Conservation (phyloP, 2,797 vertebrate genomes). For the Cebuella pygmaea region DNA sequence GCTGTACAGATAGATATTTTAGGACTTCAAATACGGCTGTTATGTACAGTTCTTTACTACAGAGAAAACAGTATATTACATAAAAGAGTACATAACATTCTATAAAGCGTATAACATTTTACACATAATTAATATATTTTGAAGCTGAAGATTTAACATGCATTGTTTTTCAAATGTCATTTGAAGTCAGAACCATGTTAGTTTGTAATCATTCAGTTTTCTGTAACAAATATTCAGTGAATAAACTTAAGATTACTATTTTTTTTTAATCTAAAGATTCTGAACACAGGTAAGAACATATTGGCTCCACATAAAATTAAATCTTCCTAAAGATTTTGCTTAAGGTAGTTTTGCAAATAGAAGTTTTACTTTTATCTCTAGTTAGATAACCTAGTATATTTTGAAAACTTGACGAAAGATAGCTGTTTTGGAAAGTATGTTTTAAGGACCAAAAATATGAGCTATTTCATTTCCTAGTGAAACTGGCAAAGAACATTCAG, state of each 20-base stretch:
- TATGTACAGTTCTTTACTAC: constrained; percentile 19
- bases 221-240: background rate
- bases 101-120: background rate
- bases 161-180: background rate
- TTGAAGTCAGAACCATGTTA: background rate
- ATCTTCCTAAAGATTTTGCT: background rate
- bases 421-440: constrained; percentile 21
- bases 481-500: background rate
- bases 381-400: background rate
- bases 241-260: background rate
- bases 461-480: background rate
- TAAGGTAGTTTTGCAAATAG: background rate
- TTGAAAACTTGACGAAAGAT: constrained; percentile 1
- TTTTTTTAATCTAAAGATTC: constrained; percentile 18
- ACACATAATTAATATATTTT: constrained; percentile 5
- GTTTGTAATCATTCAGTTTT: constrained; percentile 33
- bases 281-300: constrained; percentile 9
- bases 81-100: too few relatives aligned
- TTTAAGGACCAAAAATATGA: constrained; percentile 50
- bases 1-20: background rate
- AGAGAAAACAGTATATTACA: background rate
- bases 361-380: constrained; percentile 35
- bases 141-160: background rate
- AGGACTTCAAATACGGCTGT: constrained; percentile 1
- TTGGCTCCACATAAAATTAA: constrained; percentile 22